phyloP scores from a whole-genome alignment of 2,113 vertebrate species.

The Malurus elegans region DNA sequence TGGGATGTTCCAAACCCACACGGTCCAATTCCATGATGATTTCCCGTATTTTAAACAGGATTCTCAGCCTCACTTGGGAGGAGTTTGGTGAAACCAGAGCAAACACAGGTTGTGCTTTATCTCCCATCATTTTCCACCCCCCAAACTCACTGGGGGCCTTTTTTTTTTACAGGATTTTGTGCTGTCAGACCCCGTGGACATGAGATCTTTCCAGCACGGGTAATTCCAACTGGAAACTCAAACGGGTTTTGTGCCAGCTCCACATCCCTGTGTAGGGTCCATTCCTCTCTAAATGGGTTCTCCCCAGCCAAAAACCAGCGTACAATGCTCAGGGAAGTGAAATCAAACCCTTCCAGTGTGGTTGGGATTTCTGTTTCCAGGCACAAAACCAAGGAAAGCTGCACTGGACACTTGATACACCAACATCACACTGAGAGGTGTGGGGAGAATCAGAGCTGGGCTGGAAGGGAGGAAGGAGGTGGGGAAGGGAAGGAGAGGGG shows the following conservation, averaged over 20 bases:
- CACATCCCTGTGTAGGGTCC: neutral
- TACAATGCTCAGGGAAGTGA: neutral
- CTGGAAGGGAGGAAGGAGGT: neutral
- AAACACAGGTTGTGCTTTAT: neutral
- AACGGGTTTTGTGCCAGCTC: neutral
- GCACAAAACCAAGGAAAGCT: conserved; percentile 23
- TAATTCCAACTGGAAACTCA: conserved; percentile 27
- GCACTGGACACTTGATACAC: neutral
- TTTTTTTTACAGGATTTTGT: neutral
- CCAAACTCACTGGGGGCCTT: neutral
- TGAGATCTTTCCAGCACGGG: neutral
- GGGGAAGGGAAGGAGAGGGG: neutral
- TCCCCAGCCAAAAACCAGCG: conserved; percentile 34
- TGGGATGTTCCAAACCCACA: neutral
- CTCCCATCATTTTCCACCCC: neutral
- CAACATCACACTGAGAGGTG: neutral
- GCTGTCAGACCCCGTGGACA: neutral
- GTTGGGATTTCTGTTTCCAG: conserved; percentile 44
- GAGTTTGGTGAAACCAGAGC: neutral
- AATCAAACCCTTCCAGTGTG: conserved; percentile 15
- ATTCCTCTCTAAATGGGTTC: neutral
- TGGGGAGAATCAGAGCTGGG: neutral
- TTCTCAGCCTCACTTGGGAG: neutral
- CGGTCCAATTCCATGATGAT: accelerated
- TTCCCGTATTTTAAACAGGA: neutral